These are phyloP conservation scores for Amazona guildingii DNA, from an alignment of 2,113 vertebrate genomes.

Conservation along the genomic window DNA sequence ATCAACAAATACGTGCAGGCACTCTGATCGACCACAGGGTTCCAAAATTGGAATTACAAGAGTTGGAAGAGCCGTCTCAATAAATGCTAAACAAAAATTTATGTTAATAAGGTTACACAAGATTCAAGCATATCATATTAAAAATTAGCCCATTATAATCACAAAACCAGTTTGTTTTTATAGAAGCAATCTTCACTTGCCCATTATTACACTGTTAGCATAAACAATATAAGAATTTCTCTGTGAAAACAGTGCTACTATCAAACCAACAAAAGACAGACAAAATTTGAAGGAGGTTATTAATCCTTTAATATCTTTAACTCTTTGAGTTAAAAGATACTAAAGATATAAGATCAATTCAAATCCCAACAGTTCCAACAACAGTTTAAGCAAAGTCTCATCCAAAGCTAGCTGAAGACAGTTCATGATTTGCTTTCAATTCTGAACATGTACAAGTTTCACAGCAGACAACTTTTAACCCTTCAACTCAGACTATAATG, in stretches of 20 bases:
- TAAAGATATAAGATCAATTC: neutral
- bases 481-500: neutral
- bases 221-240: neutral
- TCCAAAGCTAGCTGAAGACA: neutral
- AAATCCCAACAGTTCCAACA: neutral
- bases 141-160: neutral
- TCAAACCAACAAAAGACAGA: neutral
- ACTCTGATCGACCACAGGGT: conserved; percentile 94
- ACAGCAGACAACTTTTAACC: neutral
- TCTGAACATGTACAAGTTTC: neutral
- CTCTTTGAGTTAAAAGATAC: neutral
- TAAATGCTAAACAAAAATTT: conserved; percentile 83
- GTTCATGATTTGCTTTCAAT: neutral
- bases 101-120: neutral
- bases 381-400: neutral
- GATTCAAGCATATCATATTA: neutral
- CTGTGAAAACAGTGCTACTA: neutral
- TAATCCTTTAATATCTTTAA: neutral
- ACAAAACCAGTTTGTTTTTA: neutral
- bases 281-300: neutral
- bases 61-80: conserved; percentile 93
- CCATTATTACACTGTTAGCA: neutral
- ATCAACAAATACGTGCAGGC: conserved; percentile 97
- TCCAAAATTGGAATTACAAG: conserved; percentile 95
- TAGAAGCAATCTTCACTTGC: neutral